phyloP scores from a whole-genome alignment of 64 coral and sea anemone genomes.

The Stichodactyla helianthus region DNA sequence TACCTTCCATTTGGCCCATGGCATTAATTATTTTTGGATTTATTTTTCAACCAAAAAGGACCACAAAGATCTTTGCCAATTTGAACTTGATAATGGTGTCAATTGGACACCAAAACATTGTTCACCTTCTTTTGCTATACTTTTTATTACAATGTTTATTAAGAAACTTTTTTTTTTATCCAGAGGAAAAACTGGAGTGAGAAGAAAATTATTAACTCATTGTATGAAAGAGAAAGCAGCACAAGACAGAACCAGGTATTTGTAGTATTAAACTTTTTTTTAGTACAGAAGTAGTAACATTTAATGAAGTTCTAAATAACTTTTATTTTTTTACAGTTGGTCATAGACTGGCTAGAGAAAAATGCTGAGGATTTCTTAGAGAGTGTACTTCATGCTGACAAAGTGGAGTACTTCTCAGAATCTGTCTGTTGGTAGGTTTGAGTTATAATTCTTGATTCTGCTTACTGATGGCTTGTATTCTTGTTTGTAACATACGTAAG shows the following conservation, averaged over 20 bases:
- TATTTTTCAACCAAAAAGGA: too few species aligned
- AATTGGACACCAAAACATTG: too few species aligned
- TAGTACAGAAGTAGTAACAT: neutral
- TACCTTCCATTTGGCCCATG: too few species aligned
- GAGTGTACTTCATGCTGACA: conserved; percentile 74
- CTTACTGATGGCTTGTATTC: too few species aligned
- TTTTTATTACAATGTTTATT: neutral
- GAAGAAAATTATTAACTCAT: conserved; percentile 54
- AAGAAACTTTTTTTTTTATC: neutral
- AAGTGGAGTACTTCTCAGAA: conserved; percentile 90
- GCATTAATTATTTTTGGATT: too few species aligned
- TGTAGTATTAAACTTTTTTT: neutral
- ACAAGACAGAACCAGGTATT: conserved; percentile 84
- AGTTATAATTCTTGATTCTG: neutral
- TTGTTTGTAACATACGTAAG: too few species aligned
- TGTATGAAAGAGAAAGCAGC: conserved; percentile 81
- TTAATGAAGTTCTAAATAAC: neutral
- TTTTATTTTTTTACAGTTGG: conserved; percentile 48
- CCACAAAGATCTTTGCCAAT: too few species aligned
- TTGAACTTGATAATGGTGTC: too few species aligned
- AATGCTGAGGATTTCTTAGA: conserved; percentile 90
- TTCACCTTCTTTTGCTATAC: neutral
- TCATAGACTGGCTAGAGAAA: conserved; percentile 97
- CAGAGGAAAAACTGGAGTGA: conserved; percentile 76
- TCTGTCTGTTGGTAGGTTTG: conserved; percentile 82